These are phyloP conservation scores for Anguilla rostrata DNA, from an alignment of 2,113 vertebrate species.

Conservation along the genomic window DNA sequence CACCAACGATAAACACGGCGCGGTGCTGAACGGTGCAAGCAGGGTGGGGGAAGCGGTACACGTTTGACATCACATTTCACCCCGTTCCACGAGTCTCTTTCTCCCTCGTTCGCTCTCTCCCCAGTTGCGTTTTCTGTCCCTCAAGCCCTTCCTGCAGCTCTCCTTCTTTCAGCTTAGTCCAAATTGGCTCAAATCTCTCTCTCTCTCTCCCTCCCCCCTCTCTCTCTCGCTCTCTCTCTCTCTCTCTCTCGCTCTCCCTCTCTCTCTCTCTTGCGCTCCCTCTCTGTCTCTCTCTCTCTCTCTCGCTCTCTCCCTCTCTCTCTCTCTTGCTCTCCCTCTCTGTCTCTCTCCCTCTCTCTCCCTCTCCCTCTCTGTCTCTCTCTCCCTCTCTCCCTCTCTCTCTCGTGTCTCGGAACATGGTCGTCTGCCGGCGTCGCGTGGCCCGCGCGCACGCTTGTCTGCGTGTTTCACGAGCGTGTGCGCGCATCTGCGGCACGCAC, in stretches of 20 bases:
- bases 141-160: neutral
- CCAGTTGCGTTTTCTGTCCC: neutral
- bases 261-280: too few relatives aligned
- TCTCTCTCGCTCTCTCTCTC: neutral
- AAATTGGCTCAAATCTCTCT: neutral
- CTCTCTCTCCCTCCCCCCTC: neutral
- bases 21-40: too few relatives aligned
- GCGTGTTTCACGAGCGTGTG: slow-evolving; percentile 10
- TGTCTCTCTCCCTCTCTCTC: too few relatives aligned
- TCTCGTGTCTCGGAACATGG: too few relatives aligned
- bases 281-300: too few relatives aligned
- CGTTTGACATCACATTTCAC: neutral
- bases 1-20: neutral
- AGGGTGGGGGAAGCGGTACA: neutral
- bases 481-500: slow-evolving; percentile 13
- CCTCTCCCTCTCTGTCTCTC: too few relatives aligned
- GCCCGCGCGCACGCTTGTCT: neutral
- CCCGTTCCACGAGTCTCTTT: neutral
- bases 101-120: neutral
- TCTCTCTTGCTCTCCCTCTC: too few relatives aligned
- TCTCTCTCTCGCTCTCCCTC: too few relatives aligned
- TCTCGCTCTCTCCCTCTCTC: too few relatives aligned
- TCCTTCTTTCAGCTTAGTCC: neutral
- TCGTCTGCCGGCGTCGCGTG: neutral
- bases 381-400: neutral